phyloP scores from a whole-genome alignment of 2,888 invertebrate species.

The Drosophila setosimentum region DNA sequence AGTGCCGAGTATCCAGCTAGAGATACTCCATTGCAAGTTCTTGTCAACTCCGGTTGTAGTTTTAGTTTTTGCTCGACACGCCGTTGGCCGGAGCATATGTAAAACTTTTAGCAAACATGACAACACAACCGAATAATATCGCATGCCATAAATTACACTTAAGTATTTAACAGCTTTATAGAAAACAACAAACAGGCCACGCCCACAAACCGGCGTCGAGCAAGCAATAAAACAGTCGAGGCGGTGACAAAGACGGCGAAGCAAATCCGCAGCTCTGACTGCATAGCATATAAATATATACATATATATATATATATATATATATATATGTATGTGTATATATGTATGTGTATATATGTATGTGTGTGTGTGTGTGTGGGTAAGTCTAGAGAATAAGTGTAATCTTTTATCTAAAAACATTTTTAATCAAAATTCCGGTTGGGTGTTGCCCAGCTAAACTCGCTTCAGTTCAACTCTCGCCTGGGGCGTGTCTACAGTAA shows the following conservation, averaged over 20 bases:
- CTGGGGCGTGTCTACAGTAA: conserved; percentile 29
- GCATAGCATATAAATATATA: background rate
- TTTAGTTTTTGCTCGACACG: conserved; percentile 46
- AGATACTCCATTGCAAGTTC: conserved; percentile 40
- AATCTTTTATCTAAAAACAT: conserved; percentile 68
- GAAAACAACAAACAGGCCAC: conserved; percentile 55
- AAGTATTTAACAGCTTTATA: conserved; percentile 80
- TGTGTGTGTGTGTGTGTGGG: conserved; percentile 19
- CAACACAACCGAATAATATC: conserved; percentile 75
- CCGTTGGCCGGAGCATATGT: conserved; percentile 60
- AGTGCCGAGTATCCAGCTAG: conserved; percentile 18
- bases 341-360: conserved; percentile 16
- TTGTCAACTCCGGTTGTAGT: conserved; percentile 43
- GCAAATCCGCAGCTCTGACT: conserved; percentile 10
- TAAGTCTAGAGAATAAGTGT: conserved; percentile 34
- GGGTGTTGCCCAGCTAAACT: conserved; percentile 15
- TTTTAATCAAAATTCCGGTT: conserved; percentile 69
- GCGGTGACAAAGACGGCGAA: conserved; percentile 23
- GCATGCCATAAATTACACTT: conserved; percentile 80
- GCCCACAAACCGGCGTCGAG: conserved; percentile 51
- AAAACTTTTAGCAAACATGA: conserved; percentile 77
- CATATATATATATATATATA: background rate
- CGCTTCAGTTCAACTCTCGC: conserved; percentile 6
- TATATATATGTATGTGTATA: background rate
- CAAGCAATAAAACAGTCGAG: conserved; percentile 53